Evolutionary conservation across 23 tunicate species (phyloP).

Genomic region (Clavelina lepadiformis): DNA sequence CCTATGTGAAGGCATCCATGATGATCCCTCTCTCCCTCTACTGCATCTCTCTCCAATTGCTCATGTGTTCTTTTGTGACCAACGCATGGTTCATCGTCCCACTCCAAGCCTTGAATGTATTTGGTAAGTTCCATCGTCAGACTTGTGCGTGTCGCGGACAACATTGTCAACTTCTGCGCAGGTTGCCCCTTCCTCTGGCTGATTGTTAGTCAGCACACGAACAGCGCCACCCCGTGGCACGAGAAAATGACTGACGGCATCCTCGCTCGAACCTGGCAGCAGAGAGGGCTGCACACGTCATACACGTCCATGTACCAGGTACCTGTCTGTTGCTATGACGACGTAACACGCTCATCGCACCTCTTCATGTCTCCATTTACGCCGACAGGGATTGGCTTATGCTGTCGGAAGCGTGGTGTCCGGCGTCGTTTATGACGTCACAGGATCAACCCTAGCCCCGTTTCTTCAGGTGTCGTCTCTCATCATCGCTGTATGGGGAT

Average conservation of each 20-base stretch:
- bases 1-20: constrained; percentile 25
- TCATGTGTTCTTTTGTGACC: constrained; percentile 37
- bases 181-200: constrained; percentile 74
- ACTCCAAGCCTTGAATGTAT: constrained; percentile 42
- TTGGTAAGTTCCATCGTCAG: constrained; percentile 34
- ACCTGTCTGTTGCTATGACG: not conserved
- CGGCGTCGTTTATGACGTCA: constrained; percentile 57
- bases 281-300: constrained; percentile 48
- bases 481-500: constrained; percentile 43
- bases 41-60: constrained; percentile 57
- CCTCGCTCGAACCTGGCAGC: constrained; percentile 69
- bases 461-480: constrained; percentile 31
- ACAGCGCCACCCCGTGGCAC: constrained; percentile 43
- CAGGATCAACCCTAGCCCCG: constrained; percentile 47
- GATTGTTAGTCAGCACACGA: constrained; percentile 47
- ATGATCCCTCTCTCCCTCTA: constrained; percentile 44
- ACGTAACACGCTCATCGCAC: not conserved
- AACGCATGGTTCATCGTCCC: constrained; percentile 62
- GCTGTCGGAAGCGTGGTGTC: constrained; percentile 62
- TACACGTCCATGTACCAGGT: constrained; percentile 67
- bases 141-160: not conserved
- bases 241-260: constrained; percentile 20
- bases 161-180: constrained; percentile 1
- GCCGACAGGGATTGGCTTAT: constrained; percentile 60
- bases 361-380: not conserved